Evolutionary conservation across 2,797 vertebrate species (phyloP).

Genomic region (Muscicapa comitata): DNA sequence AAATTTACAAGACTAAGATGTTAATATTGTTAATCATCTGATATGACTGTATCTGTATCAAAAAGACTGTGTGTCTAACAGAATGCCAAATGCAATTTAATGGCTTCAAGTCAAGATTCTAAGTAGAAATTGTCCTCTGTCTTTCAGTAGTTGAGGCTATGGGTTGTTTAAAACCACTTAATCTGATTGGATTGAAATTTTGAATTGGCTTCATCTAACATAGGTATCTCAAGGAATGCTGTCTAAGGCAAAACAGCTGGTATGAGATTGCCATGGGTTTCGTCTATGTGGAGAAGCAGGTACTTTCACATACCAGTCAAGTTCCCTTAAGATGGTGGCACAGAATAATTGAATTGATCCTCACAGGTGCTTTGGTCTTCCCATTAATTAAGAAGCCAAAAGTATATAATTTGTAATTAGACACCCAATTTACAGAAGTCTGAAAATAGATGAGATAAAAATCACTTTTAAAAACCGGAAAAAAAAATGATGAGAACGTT

Average conservation of each 20-base stretch:
- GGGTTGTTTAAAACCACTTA: neutral
- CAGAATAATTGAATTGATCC: neutral
- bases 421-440: neutral
- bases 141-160: neutral
- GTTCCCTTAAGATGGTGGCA: neutral
- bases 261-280: neutral
- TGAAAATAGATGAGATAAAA: neutral
- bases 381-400: neutral
- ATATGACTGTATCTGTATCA: neutral
- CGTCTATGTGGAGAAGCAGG: neutral
- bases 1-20: neutral
- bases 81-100: neutral
- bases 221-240: neutral
- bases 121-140: neutral
- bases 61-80: neutral
- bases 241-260: neutral
- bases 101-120: neutral
- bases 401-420: neutral
- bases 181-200: neutral
- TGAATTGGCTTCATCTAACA: neutral
- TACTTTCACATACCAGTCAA: neutral
- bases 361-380: neutral
- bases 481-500: neutral
- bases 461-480: rapidly evolving
- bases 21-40: neutral